A percentile compares a stretch with the other conserved stretches of the same genome.
These are phyloP conservation scores for Haliclystus octoradiatus DNA, from an alignment of 30 jellyfish, hydroid and myxozoan genomes.

Conservation along the genomic window DNA sequence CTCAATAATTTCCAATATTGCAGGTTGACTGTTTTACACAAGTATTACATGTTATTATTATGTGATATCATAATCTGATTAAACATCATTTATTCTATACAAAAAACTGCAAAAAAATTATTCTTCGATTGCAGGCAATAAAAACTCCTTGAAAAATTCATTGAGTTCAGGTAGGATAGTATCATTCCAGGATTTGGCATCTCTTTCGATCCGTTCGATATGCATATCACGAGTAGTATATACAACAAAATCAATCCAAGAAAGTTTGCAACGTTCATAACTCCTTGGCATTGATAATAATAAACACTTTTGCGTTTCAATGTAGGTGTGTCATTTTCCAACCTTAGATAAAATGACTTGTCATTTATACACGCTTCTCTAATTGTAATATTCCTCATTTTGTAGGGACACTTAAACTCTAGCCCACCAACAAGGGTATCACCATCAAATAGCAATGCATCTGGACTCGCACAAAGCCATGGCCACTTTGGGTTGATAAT, in stretches of 20 bases:
- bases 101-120: no score
- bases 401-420: slow-evolving; percentile 22
- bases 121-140: background rate
- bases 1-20: no score
- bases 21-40: no score
- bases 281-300: slow-evolving; percentile 47
- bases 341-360: no score
- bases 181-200: background rate
- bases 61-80: no score
- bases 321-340: no score
- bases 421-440: slow-evolving; percentile 8
- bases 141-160: background rate
- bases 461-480: slow-evolving; percentile 37
- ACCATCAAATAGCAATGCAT: background rate
- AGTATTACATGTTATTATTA: no score
- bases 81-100: no score
- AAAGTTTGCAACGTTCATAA: slow-evolving; percentile 15
- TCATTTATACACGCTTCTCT: no score
- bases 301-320: no score
- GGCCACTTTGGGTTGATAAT: slow-evolving; percentile 26
- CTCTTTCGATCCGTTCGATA: slow-evolving; percentile 16
- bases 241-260: slow-evolving; percentile 42
- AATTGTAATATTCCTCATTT: background rate
- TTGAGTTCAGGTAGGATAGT: background rate
- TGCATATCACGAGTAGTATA: slow-evolving; percentile 21